These are phyloP conservation scores for Todiramphus saurophagus DNA, from an alignment of 2,113 vertebrate genomes.

Conservation along the genomic window DNA sequence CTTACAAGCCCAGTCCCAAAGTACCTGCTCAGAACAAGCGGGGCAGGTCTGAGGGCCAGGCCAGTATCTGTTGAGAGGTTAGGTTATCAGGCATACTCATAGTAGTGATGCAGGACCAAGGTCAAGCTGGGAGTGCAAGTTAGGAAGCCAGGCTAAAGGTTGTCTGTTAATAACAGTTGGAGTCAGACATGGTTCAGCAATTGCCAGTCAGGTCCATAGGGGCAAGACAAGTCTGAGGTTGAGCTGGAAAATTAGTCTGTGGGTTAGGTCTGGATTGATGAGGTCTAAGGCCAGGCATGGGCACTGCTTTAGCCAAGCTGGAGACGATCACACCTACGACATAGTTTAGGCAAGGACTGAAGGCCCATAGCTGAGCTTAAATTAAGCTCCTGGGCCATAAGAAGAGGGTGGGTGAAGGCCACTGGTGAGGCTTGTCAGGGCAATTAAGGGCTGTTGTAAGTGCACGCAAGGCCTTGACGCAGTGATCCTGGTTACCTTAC, in stretches of 20 bases:
- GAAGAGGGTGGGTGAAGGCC: neutral
- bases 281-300: neutral
- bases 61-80: neutral
- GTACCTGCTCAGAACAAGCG: neutral
- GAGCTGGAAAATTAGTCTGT: neutral
- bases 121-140: neutral
- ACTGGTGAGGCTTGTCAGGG: neutral
- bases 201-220: neutral
- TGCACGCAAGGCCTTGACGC: fast-evolving
- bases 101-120: neutral
- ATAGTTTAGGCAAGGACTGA: neutral
- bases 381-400: neutral
- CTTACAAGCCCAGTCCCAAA: neutral
- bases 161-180: neutral
- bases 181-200: neutral
- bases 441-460: neutral
- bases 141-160: neutral
- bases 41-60: neutral
- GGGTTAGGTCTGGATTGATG: neutral
- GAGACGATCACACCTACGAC: neutral
- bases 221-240: neutral
- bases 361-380: neutral
- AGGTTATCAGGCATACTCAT: neutral
- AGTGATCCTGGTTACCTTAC: neutral
- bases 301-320: neutral